These are phyloP conservation scores for Temnothorax ravouxi DNA, from an alignment of 2,888 invertebrate genomes.

Conservation along the genomic window DNA sequence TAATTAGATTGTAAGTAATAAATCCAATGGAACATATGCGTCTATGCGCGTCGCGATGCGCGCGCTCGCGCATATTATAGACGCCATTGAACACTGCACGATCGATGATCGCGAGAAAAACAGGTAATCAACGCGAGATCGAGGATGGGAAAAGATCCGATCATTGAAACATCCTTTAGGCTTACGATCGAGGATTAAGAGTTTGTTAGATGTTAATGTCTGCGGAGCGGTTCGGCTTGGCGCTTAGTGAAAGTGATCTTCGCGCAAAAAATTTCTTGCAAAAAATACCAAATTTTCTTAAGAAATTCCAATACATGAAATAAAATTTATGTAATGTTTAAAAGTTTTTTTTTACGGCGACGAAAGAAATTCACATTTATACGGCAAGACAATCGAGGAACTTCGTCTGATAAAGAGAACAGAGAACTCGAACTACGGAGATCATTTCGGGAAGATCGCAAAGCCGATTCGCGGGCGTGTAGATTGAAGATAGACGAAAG, in stretches of 20 bases:
- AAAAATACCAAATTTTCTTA: constrained; percentile 14
- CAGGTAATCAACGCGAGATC: constrained; percentile 52
- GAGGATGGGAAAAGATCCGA: constrained; percentile 60
- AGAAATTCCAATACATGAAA: constrained; percentile 7
- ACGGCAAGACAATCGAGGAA: constrained; percentile 11
- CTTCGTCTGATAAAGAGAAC: constrained; percentile 21
- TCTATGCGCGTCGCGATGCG: constrained; percentile 53
- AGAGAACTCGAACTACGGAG: constrained; percentile 40
- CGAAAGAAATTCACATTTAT: neutral
- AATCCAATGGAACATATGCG: constrained; percentile 24
- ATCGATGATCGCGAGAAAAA: constrained; percentile 59
- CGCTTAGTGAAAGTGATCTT: constrained; percentile 44
- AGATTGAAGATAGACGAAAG: constrained; percentile 56
- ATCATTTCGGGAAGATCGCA: constrained; percentile 52
- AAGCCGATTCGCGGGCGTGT: constrained; percentile 55
- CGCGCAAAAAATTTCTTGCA: constrained; percentile 10
- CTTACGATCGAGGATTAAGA: constrained; percentile 67
- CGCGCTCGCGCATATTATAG: constrained; percentile 64
- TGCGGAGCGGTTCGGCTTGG: constrained; percentile 59
- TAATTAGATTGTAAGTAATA: constrained; percentile 59
- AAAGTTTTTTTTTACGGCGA: neutral
- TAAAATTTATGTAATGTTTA: constrained; percentile 16
- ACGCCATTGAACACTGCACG: constrained; percentile 75
- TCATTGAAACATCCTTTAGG: constrained; percentile 69
- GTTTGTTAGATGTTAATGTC: constrained; percentile 53